phyloP scores from a whole-genome alignment of 2,888 invertebrate species.

The Arrhopalites spinosus region DNA sequence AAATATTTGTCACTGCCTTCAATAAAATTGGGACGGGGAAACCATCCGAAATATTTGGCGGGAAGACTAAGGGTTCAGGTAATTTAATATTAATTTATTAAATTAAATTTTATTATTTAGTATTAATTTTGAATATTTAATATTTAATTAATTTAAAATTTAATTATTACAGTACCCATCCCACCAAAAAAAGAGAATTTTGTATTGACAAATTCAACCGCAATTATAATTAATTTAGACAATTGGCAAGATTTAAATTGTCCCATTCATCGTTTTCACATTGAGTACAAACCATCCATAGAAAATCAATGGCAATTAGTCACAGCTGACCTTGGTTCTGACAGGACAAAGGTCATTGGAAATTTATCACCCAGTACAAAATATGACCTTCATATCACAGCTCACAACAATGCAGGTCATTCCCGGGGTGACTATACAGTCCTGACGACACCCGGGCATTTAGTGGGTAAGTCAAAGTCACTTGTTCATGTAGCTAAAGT shows the following conservation, averaged over 20 bases:
- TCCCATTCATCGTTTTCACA: conserved; percentile 81
- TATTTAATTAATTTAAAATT: too few species aligned
- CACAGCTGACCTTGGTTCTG: neutral
- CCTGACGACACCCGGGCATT: conserved; percentile 79
- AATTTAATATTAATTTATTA: too few species aligned
- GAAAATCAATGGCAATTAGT: conserved; percentile 44
- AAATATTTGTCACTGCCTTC: conserved; percentile 86
- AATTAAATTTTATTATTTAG: too few species aligned
- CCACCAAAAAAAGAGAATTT: conserved; percentile 51
- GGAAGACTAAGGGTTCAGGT: conserved; percentile 81
- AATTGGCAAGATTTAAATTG: conserved; percentile 90
- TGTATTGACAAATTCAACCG: conserved; percentile 63
- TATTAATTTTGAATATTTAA: too few species aligned
- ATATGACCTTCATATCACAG: conserved; percentile 75
- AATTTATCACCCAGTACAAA: conserved; percentile 77
- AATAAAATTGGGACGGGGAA: conserved; percentile 87
- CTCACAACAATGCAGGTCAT: conserved; percentile 85
- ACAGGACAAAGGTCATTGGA: conserved; percentile 67
- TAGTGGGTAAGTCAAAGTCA: conserved; percentile 62
- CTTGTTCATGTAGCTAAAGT: too few species aligned
- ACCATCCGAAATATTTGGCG: conserved; percentile 85
- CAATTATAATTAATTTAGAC: conserved; percentile 83
- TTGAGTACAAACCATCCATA: conserved; percentile 69
- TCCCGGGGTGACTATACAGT: conserved; percentile 82
- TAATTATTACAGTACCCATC: conserved; percentile 43